These are phyloP conservation scores for Dinothrombium tinctorium DNA, from an alignment of 1,140 invertebrate genomes.

Conservation along the genomic window DNA sequence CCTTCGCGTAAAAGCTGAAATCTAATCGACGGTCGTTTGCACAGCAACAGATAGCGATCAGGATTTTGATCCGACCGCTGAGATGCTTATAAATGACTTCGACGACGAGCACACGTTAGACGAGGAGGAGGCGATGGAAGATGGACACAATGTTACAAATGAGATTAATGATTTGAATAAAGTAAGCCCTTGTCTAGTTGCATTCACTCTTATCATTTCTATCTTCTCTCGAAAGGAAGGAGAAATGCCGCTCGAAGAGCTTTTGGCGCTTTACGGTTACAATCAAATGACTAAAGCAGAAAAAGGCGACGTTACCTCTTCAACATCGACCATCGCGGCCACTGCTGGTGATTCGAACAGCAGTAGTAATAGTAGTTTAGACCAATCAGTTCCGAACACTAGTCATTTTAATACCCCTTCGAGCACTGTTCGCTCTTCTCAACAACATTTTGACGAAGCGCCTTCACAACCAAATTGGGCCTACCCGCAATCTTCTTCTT, in stretches of 20 bases:
- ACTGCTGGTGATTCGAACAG: neutral
- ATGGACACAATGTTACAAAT: slow-evolving; percentile 50
- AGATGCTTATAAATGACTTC: slow-evolving; percentile 89
- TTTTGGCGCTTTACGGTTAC: slow-evolving; percentile 66
- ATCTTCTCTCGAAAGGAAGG: slow-evolving; percentile 22
- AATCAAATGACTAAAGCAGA: slow-evolving; percentile 11
- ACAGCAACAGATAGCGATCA: slow-evolving; percentile 20
- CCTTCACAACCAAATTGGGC: neutral
- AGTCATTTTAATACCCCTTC: neutral
- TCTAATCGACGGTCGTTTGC: too few relatives aligned
- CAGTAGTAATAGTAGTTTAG: neutral
- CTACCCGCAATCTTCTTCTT: neutral
- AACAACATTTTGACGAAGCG: neutral
- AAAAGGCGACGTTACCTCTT: neutral
- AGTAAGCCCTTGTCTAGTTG: slow-evolving; percentile 25
- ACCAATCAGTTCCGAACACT: neutral
- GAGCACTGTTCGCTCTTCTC: neutral
- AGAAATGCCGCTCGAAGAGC: slow-evolving; percentile 80
- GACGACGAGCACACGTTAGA: slow-evolving; percentile 85
- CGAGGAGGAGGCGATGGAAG: slow-evolving; percentile 81
- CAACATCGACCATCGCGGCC: neutral
- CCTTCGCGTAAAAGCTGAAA: too few relatives aligned
- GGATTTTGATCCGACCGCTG: slow-evolving; percentile 43
- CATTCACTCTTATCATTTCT: neutral
- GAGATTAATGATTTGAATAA: slow-evolving; percentile 66